Evolutionary conservation across 2,113 vertebrate genomes (phyloP).

Genomic region (Lipotes vexillifer): DNA sequence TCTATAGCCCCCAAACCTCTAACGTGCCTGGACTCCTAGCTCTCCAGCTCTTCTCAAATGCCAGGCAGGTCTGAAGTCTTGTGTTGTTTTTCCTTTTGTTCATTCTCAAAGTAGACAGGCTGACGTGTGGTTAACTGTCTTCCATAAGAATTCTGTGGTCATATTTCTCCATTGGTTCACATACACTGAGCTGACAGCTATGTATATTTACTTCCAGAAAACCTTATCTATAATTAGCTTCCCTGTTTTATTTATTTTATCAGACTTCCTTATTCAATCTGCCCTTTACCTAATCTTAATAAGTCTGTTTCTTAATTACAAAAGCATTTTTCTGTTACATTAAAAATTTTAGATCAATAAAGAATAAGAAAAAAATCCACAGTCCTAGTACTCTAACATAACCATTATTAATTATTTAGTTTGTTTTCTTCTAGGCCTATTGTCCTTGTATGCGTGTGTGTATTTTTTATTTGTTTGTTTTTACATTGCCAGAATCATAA

Average conservation of each 20-base stretch:
- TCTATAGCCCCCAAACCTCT: not conserved
- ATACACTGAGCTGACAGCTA: not conserved
- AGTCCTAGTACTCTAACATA: not conserved
- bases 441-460: not conserved
- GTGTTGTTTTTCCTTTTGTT: not conserved
- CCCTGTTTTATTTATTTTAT: conserved; percentile 1
- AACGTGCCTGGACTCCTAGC: not conserved
- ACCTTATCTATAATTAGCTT: not conserved
- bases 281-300: not conserved
- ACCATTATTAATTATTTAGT: not conserved
- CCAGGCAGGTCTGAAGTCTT: not conserved
- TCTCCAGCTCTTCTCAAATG: not conserved
- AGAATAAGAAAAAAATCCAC: not conserved
- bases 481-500: not conserved
- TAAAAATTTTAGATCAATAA: not conserved
- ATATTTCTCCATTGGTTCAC: not conserved
- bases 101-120: not conserved
- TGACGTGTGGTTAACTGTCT: not conserved
- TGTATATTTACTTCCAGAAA: not conserved
- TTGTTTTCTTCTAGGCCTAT: not conserved
- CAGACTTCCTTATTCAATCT: not conserved
- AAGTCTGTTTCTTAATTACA: not conserved
- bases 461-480: not conserved
- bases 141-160: not conserved
- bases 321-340: conserved; percentile 5